A percentile compares a stretch with the other conserved stretches of the same genome.
phyloP scores from a whole-genome alignment of 2,113 vertebrate genomes.

The Poeciliopsis retropinna region DNA sequence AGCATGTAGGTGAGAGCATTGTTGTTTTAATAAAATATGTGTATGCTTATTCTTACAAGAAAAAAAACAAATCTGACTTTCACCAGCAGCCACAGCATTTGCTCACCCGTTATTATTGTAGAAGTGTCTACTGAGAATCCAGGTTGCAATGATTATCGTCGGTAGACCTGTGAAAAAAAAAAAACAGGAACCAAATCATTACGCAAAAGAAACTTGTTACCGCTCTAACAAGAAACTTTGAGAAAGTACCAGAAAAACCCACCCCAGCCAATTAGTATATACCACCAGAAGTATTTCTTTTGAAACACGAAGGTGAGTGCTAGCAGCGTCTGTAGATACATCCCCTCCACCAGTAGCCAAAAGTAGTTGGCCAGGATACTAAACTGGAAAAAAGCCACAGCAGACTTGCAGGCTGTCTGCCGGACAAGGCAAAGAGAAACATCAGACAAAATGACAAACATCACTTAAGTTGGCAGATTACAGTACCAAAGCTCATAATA shows the following conservation, averaged over 20 bases:
- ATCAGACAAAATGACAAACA: not conserved
- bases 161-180: slow-evolving; percentile 71
- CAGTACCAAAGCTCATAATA: too few relatives aligned
- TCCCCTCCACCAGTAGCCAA: slow-evolving; percentile 90
- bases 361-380: slow-evolving; percentile 89
- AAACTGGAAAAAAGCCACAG: slow-evolving; percentile 87
- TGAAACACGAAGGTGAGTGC: slow-evolving; percentile 87
- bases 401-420: slow-evolving; percentile 84
- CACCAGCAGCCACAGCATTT: not conserved
- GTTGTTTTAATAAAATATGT: not conserved
- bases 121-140: slow-evolving; percentile 77
- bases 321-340: slow-evolving; percentile 90
- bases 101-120: slow-evolving; percentile 77
- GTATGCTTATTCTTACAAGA: too few relatives aligned
- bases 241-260: slow-evolving; percentile 33
- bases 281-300: slow-evolving; percentile 89
- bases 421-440: not conserved
- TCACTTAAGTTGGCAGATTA: too few relatives aligned
- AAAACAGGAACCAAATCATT: not conserved
- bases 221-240: not conserved
- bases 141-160: slow-evolving; percentile 69
- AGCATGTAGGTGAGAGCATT: not conserved
- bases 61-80: not conserved
- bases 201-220: not conserved
- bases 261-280: slow-evolving; percentile 89